Percentiles rank a stretch among this genome's conserved stretches.
phyloP scores from a whole-genome alignment of 2,888 invertebrate species.

The Lordiphosa andalusiaca region DNA sequence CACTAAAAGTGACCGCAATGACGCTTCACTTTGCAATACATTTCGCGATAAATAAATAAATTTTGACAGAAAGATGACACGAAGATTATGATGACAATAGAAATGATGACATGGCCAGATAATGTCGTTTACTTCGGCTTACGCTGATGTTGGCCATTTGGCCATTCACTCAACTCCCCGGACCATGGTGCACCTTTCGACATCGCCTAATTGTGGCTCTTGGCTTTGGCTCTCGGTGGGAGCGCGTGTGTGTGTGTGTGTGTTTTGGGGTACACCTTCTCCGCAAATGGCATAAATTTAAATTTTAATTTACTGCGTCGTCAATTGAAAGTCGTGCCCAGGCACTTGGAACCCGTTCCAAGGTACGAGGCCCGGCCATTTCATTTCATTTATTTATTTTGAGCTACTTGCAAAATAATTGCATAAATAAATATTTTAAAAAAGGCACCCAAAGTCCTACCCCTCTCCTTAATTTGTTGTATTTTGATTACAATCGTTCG shows the following conservation, averaged over 20 bases:
- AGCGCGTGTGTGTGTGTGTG: conserved; percentile 1
- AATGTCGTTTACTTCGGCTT: conserved; percentile 13
- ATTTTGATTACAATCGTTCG: conserved; percentile 72
- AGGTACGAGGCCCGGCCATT: conserved; percentile 44
- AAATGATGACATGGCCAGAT: conserved; percentile 67
- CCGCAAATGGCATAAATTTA: conserved; percentile 75
- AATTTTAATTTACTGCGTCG: conserved; percentile 76
- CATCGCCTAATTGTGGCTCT: conserved; percentile 57
- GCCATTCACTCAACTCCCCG: conserved; percentile 11
- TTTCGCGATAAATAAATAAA: conserved; percentile 73
- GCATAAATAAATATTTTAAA: conserved; percentile 78
- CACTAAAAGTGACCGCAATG: conserved; percentile 51
- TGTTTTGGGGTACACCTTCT: conserved; percentile 32
- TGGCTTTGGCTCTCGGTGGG: conserved; percentile 38
- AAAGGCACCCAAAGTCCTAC: conserved; percentile 47
- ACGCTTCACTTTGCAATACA: conserved; percentile 66
- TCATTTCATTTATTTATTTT: conserved; percentile 77
- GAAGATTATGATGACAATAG: conserved; percentile 67
- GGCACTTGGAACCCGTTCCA: conserved; percentile 46
- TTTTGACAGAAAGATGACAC: conserved; percentile 62
- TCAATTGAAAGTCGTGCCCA: conserved; percentile 65
- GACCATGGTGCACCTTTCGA: conserved; percentile 52
- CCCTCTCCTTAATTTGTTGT: conserved; percentile 64
- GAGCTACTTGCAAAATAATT: conserved; percentile 78
- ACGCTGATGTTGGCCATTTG: conserved; percentile 21